Evolutionary conservation across 2,113 vertebrate species (phyloP).

Genomic region (Telmatochromis sp.): DNA sequence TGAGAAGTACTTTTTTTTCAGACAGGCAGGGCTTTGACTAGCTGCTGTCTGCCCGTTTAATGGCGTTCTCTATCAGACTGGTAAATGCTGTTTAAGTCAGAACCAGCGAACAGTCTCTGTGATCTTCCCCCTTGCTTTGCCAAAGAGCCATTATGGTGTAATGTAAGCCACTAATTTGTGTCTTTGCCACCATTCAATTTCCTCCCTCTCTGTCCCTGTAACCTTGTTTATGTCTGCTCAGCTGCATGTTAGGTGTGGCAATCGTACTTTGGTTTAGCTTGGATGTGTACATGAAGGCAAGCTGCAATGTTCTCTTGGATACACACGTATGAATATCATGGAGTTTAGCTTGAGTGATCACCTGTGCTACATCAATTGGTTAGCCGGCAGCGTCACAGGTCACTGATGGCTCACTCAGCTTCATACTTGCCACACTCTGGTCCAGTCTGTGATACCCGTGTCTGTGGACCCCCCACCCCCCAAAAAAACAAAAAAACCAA

Average conservation of each 20-base stretch:
- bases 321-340: not conserved
- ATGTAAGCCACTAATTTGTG: not conserved
- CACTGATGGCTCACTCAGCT: constrained; percentile 30
- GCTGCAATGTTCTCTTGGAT: not conserved
- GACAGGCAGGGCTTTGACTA: not conserved
- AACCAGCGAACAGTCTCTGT: not conserved
- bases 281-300: not conserved
- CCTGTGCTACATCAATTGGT: not conserved
- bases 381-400: not conserved
- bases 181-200: not conserved
- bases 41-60: not conserved
- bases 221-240: constrained; percentile 19
- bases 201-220: not conserved
- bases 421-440: not conserved
- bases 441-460: constrained; percentile 14
- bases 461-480: not conserved
- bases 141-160: constrained; percentile 9
- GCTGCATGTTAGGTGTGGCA: constrained; percentile 1
- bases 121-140: not conserved
- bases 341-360: not conserved
- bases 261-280: not conserved
- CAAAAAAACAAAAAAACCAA: not conserved
- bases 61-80: not conserved
- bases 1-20: not conserved
- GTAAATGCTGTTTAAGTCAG: not conserved